A percentile compares a stretch with the other conserved stretches of the same genome.
Conservation (phyloP, 2,797 vertebrate genomes). For the Oreochromis grahami region DNA sequence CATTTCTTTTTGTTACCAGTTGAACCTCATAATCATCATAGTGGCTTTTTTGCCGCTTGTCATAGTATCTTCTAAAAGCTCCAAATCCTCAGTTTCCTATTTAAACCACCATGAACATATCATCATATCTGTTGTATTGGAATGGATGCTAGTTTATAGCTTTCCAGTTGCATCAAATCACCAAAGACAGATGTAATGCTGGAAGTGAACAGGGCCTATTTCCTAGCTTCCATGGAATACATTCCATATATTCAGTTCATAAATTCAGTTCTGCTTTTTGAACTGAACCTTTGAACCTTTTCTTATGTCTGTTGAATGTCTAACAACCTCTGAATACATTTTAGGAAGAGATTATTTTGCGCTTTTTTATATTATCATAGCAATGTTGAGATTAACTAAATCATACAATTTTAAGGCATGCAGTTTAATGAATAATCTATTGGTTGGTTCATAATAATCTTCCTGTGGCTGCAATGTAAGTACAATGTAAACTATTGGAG, state of each 20-base stretch:
- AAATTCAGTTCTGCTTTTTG: not conserved
- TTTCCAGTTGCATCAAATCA: not conserved
- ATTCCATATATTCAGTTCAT: not conserved
- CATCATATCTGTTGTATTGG: not conserved
- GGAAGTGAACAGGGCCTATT: not conserved
- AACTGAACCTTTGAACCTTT: not conserved
- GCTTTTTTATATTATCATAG: accelerated
- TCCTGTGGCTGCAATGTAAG: not conserved
- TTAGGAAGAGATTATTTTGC: accelerated
- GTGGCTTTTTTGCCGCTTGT: not conserved
- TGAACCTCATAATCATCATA: not conserved
- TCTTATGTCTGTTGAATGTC: not conserved
- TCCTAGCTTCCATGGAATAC: not conserved
- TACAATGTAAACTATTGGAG: not conserved
- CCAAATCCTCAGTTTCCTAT: not conserved
- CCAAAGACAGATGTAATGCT: not conserved
- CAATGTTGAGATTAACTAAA: not conserved
- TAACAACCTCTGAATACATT: not conserved
- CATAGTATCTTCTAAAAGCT: accelerated
- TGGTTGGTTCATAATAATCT: not conserved
- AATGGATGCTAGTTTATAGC: not conserved
- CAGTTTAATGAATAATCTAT: accelerated
- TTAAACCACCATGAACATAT: not conserved
- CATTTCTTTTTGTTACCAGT: not conserved
- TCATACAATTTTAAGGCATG: not conserved